Evolutionary conservation across 2,888 invertebrate genomes (phyloP), one percentile per base, ranked within the genome.

Genomic region (Liposcelis brunnea): DNA sequence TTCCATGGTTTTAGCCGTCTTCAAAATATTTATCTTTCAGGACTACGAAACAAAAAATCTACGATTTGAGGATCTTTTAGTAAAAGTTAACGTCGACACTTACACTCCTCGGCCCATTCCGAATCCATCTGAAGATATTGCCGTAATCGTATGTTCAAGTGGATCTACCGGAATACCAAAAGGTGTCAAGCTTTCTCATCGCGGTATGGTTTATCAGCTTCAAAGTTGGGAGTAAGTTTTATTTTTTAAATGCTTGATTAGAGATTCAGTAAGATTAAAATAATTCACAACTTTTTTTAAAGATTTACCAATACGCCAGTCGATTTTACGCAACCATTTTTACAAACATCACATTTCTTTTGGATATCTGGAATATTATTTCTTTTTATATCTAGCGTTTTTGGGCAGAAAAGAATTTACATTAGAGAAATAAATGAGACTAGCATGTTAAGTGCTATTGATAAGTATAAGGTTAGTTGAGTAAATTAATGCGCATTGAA

Each of bases 141-240:
- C 19, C 6, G 7, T 40, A 10, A 19, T 40, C n/a, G 40, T 40
- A 6, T 40, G 40, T 21, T 40, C 40, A 16, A 40, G 40, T 19
- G 40, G 40, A 21, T 18, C 40, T 18, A 40, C 40, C 6, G 40
- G 40, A 18, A 18, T 40, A 21, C 40, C 40, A 4, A 40, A 40
- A 40, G 40, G 40, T 7, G 40, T 40, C 6, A 21, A 16, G 7
- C 10, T 40, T 8, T 16, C 40, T n/a, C 40, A 40, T n/a, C 21
- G 19, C 6, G 15, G 19, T 5, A 14, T 40, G 19, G 16, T 19
- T 40, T 40, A 6, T 11, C 40, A 40, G 11, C 6, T 40, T 4
- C 26, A 26, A 26, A 6, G 26, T 26, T 26, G 26, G 26, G 26
- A 26, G 26, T 26, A 26, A 26, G 26, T 26, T 4, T 26, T n/a